Percentiles rank a stretch among this genome's conserved stretches.
These are phyloP conservation scores for Plagiodera versicolora DNA, from an alignment of 2,888 invertebrate genomes.

Conservation along the genomic window DNA sequence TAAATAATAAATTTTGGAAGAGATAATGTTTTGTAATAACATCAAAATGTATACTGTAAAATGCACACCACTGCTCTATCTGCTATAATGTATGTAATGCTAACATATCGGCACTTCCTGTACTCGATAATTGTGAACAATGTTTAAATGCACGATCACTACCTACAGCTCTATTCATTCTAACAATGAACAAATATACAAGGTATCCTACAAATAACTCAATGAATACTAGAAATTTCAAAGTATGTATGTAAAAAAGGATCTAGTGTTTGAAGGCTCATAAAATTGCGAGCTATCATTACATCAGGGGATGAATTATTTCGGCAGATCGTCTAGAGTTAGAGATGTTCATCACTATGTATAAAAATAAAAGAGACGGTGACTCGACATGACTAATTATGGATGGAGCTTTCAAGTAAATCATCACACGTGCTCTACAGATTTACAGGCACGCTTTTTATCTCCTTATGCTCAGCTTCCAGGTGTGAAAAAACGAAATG, in stretches of 20 bases:
- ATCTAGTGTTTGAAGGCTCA: no score
- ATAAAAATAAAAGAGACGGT: no score
- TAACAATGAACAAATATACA: neutral
- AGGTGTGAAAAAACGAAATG: neutral
- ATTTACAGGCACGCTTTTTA: neutral
- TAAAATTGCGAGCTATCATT: no score
- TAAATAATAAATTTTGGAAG: constrained; percentile 5
- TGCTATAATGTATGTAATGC: neutral
- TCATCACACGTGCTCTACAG: neutral
- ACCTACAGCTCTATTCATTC: neutral
- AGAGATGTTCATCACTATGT: no score
- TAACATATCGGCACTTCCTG: neutral
- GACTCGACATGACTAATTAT: neutral
- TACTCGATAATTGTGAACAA: neutral
- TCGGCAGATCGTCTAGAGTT: no score
- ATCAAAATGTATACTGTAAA: constrained; percentile 12
- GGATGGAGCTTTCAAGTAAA: neutral
- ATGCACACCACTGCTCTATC: constrained; percentile 7
- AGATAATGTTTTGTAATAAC: neutral
- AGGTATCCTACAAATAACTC: neutral
- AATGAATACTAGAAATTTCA: no score
- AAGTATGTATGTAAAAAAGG: no score
- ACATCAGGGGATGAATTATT: no score
- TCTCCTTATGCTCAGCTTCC: neutral
- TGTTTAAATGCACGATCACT: neutral